Conservation (phyloP, 2,888 invertebrate species). For the Agriopis marginaria region DNA sequence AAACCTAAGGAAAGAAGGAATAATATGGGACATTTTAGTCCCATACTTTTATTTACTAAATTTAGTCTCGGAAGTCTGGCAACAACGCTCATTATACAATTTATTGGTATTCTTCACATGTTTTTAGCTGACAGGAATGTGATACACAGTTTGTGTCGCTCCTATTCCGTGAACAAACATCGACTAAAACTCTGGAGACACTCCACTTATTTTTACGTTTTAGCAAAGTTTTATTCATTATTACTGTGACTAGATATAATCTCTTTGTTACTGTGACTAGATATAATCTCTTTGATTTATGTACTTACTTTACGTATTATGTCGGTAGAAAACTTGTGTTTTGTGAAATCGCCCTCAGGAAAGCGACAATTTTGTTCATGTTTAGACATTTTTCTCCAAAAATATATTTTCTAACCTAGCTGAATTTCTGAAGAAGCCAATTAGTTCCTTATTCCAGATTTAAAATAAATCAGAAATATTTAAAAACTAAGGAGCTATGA, state of each 20-base stretch:
- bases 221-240: conserved; percentile 33
- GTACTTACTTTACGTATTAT: conserved; percentile 28
- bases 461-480: conserved; percentile 25
- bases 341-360: conserved; percentile 22
- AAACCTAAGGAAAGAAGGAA: too few species aligned
- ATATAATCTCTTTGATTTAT: conserved; percentile 25
- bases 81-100: conserved; percentile 30
- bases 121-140: conserved; percentile 39
- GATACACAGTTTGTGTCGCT: conserved; percentile 39
- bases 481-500: conserved; percentile 26
- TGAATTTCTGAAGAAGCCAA: conserved; percentile 30
- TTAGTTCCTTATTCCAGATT: conserved; percentile 26
- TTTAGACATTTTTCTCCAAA: conserved; percentile 15
- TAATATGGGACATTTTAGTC: too few species aligned
- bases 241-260: too few species aligned
- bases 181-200: conserved; percentile 32
- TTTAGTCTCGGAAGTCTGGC: conserved; percentile 21
- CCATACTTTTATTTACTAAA: too few species aligned
- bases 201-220: conserved; percentile 31
- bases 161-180: conserved; percentile 34
- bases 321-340: conserved; percentile 28
- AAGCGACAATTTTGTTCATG: conserved; percentile 29
- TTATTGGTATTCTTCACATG: conserved; percentile 27
- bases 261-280: too few species aligned
- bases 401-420: conserved; percentile 33